Evolutionary conservation across 2,113 vertebrate species (phyloP).

Genomic region (human (Homo sapiens)): DNA sequence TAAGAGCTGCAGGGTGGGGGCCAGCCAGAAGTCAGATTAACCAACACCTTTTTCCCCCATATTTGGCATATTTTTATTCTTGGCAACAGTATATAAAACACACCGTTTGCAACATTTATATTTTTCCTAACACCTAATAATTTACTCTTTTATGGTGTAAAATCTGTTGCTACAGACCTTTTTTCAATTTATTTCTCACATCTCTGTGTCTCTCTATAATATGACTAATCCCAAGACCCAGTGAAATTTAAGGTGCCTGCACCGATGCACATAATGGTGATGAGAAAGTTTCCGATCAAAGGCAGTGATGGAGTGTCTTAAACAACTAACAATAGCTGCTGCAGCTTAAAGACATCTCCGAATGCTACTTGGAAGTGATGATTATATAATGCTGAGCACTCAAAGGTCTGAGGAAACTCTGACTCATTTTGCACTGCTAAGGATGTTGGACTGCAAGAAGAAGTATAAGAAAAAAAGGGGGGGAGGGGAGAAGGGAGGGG

Average conservation of each 20-base stretch:
- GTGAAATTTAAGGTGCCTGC: not conserved
- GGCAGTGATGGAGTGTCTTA: not conserved
- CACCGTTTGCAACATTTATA: constrained; percentile 73
- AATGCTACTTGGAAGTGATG: not conserved
- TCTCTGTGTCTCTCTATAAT: constrained; percentile 51
- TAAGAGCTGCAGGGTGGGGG: not conserved
- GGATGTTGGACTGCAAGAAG: not conserved
- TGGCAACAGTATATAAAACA: constrained; percentile 78
- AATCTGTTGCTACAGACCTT: constrained; percentile 60
- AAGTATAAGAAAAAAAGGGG: not conserved
- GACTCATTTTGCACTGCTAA: not conserved
- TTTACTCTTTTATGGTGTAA: constrained; percentile 57
- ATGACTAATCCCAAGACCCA: not conserved
- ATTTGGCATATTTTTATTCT: constrained; percentile 80
- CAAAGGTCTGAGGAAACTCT: not conserved
- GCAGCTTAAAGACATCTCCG: not conserved
- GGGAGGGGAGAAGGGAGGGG: not conserved
- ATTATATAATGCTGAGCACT: not conserved
- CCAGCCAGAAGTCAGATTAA: constrained; percentile 49
- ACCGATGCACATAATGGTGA: not conserved
- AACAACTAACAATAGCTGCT: not conserved
- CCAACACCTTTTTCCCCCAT: constrained; percentile 39
- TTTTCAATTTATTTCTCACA: constrained; percentile 65
- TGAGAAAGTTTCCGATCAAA: not conserved
- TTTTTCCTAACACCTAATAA: constrained; percentile 80